Conservation (phyloP, 2,797 vertebrate species). For the Anguilla megastoma region DNA sequence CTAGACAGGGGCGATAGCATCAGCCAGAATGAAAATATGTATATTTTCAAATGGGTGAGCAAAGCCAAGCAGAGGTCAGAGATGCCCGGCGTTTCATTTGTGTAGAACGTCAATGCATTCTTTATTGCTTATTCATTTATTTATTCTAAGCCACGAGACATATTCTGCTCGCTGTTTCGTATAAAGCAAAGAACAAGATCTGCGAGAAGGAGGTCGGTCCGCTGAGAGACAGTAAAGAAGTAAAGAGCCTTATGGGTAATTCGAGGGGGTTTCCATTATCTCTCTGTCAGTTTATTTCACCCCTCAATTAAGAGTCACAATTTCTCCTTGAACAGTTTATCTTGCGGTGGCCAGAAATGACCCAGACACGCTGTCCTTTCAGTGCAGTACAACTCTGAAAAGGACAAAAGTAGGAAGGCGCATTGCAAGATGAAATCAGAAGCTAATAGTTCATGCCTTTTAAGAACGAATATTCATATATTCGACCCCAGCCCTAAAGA, state of each 20-base stretch:
- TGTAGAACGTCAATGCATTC: not conserved
- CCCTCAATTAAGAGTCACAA: constrained; percentile 19
- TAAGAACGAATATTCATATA: not conserved
- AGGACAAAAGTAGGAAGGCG: not conserved
- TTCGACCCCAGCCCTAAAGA: not conserved
- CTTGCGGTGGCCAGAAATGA: not conserved
- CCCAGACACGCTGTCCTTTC: constrained; percentile 16
- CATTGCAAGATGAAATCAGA: not conserved
- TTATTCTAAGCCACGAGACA: not conserved
- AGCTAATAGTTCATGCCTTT: not conserved
- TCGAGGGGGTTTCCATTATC: not conserved
- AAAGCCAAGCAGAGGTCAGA: constrained; percentile 22
- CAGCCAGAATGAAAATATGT: constrained; percentile 33
- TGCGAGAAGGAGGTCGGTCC: not conserved
- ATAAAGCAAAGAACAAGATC: not conserved
- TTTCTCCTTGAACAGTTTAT: constrained; percentile 15
- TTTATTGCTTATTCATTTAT: not conserved
- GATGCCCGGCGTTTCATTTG: not conserved
- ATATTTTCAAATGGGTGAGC: constrained; percentile 28
- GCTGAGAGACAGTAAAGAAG: not conserved
- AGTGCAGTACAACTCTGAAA: not conserved
- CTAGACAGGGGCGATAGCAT: constrained; percentile 36
- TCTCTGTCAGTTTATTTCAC: constrained; percentile 9
- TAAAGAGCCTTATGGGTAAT: constrained; percentile 3
- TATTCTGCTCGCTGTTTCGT: not conserved